Conservation (phyloP, 2,797 vertebrate genomes). For the Neostethus bicornis region DNA sequence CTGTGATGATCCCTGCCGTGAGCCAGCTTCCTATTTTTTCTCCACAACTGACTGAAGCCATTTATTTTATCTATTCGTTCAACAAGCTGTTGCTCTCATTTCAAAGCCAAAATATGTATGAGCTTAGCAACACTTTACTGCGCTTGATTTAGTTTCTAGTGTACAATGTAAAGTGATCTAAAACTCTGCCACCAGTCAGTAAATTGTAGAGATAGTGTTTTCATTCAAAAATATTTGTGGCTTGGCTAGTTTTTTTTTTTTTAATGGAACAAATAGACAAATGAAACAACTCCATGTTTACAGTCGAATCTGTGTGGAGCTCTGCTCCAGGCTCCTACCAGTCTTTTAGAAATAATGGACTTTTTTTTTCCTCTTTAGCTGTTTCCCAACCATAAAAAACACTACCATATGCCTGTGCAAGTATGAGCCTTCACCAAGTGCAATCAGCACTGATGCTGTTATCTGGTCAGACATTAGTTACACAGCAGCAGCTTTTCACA, state of each 20-base stretch:
- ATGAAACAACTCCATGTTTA: constrained; percentile 50
- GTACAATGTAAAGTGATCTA: constrained; percentile 19
- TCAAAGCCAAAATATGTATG: constrained; percentile 27
- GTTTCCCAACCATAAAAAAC: constrained; percentile 15
- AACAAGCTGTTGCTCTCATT: constrained; percentile 36
- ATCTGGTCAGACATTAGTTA: constrained; percentile 57
- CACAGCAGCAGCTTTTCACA: constrained; percentile 36
- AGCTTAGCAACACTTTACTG: constrained; percentile 19
- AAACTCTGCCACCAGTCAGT: constrained; percentile 2
- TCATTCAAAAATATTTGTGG: constrained; percentile 25
- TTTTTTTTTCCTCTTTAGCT: constrained; percentile 31
- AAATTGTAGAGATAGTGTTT: constrained; percentile 15
- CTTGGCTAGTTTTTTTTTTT: constrained; percentile 30
- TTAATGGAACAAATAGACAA: constrained; percentile 21
- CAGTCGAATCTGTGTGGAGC: constrained; percentile 43
- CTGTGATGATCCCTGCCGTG: not conserved
- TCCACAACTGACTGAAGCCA: constrained; percentile 23
- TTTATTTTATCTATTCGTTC: constrained; percentile 10
- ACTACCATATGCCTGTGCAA: constrained; percentile 30
- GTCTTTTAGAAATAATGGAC: constrained; percentile 25
- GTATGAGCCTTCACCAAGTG: constrained; percentile 45
- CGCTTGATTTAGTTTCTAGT: constrained; percentile 20
- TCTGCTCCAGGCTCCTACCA: constrained; percentile 41
- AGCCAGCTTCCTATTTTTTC: not conserved
- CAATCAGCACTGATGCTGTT: constrained; percentile 68